phyloP scores from a whole-genome alignment of 2,888 invertebrate genomes.

The Hedya salicella region DNA sequence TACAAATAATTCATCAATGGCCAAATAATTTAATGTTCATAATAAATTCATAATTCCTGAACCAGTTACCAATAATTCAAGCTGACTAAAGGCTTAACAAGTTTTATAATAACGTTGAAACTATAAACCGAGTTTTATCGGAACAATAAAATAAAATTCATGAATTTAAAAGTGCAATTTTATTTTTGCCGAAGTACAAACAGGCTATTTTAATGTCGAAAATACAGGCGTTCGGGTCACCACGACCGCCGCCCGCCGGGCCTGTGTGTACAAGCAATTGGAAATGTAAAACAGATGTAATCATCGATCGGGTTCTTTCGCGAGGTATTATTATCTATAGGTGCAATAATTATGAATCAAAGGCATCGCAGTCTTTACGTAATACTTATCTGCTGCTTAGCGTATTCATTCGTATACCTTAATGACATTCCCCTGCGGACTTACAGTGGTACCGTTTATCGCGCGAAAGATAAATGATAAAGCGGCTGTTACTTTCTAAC shows the following conservation, averaged over 20 bases:
- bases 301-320: slow-evolving; percentile 45
- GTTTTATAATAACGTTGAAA: slow-evolving; percentile 36
- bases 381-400: slow-evolving; percentile 37
- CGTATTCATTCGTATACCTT: no score
- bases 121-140: slow-evolving; percentile 59
- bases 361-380: slow-evolving; percentile 11
- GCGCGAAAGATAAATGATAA: no score
- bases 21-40: no score
- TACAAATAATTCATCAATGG: no score
- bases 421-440: no score
- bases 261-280: slow-evolving; percentile 53
- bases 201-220: slow-evolving; percentile 62
- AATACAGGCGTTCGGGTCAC: slow-evolving; percentile 57
- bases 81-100: slow-evolving; percentile 19
- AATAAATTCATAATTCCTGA: slow-evolving; percentile 16
- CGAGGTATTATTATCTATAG: neutral
- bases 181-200: slow-evolving; percentile 62
- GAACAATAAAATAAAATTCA: slow-evolving; percentile 63
- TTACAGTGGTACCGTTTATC: no score
- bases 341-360: neutral
- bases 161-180: slow-evolving; percentile 66
- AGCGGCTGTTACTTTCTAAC: no score
- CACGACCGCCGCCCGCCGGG: slow-evolving; percentile 45
- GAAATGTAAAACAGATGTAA: slow-evolving; percentile 55
- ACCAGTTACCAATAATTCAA: slow-evolving; percentile 6